phyloP scores from a whole-genome alignment of 2,888 invertebrate genomes.

The Sycophila texana region DNA sequence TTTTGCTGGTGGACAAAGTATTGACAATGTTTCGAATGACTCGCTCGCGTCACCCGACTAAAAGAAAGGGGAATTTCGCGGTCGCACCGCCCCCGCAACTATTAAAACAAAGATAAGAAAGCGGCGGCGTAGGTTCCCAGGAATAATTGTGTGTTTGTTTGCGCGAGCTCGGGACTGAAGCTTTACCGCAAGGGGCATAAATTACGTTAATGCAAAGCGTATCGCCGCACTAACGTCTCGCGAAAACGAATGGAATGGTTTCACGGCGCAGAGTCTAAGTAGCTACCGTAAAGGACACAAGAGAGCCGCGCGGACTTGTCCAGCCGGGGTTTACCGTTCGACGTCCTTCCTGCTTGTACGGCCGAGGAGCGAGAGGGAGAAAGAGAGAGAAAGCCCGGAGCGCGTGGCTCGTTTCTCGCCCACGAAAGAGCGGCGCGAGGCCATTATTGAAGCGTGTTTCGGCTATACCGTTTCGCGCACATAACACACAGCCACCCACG shows the following conservation, averaged over 20 bases:
- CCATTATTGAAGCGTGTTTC: slow-evolving; percentile 36
- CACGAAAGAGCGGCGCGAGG: slow-evolving; percentile 21
- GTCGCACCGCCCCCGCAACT: not conserved
- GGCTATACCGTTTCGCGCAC: slow-evolving; percentile 37
- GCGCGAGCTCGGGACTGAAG: slow-evolving; percentile 13
- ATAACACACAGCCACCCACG: not conserved
- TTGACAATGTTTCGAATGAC: no score
- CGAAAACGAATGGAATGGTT: slow-evolving; percentile 44
- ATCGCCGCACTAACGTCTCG: slow-evolving; percentile 31
- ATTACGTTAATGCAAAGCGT: slow-evolving; percentile 56
- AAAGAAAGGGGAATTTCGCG: no score
- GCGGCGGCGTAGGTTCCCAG: not conserved
- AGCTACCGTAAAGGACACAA: slow-evolving; percentile 50
- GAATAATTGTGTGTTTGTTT: slow-evolving; percentile 48
- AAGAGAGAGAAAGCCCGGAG: slow-evolving; percentile 11
- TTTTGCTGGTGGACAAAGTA: no score
- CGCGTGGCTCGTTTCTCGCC: slow-evolving; percentile 23
- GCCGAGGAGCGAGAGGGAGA: slow-evolving; percentile 3
- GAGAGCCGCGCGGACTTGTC: slow-evolving; percentile 29
- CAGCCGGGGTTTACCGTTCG: slow-evolving; percentile 52
- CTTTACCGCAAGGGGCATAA: slow-evolving; percentile 56
- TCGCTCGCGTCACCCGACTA: no score
- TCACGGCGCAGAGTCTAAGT: slow-evolving; percentile 34
- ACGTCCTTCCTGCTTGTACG: slow-evolving; percentile 48
- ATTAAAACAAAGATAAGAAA: slow-evolving; percentile 36